A percentile compares a stretch with the other conserved stretches of the same genome.
These are phyloP conservation scores for Apogon talboti DNA, from an alignment of 2,797 vertebrate species.

Conservation along the genomic window DNA sequence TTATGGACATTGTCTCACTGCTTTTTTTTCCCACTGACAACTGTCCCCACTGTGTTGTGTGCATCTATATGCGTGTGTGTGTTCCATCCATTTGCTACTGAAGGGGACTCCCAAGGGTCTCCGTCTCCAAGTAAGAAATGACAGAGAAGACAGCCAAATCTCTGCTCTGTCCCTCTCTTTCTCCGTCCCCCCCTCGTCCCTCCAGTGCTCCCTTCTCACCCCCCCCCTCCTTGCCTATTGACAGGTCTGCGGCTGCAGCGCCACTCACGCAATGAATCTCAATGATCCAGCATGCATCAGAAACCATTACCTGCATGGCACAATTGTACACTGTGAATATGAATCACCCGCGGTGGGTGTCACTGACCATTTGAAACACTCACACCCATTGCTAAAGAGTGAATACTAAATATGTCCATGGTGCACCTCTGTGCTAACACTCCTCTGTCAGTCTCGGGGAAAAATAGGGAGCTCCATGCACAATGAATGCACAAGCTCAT, in stretches of 20 bases:
- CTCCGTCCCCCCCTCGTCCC: slow-evolving; percentile 32
- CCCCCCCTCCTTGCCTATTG: slow-evolving; percentile 47
- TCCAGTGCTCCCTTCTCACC: slow-evolving; percentile 20
- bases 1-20: slow-evolving; percentile 54
- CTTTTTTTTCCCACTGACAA: slow-evolving; percentile 27
- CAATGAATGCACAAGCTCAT: slow-evolving; percentile 59
- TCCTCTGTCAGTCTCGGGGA: slow-evolving; percentile 56
- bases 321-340: slow-evolving; percentile 71
- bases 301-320: slow-evolving; percentile 63
- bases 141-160: slow-evolving; percentile 73
- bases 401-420: slow-evolving; percentile 65
- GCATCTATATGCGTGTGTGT: slow-evolving; percentile 32
- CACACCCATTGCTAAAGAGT: slow-evolving; percentile 19
- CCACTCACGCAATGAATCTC: slow-evolving; percentile 67
- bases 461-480: slow-evolving; percentile 58
- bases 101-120: slow-evolving; percentile 63
- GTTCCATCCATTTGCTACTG: slow-evolving; percentile 54
- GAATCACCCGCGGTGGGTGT: slow-evolving; percentile 54
- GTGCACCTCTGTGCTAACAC: slow-evolving; percentile 7
- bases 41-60: slow-evolving; percentile 16
- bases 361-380: slow-evolving; percentile 62
- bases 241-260: slow-evolving; percentile 57
- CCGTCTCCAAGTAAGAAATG: slow-evolving; percentile 73
- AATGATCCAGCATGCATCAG: slow-evolving; percentile 67
- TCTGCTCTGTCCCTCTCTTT: slow-evolving; percentile 45